Evolutionary conservation across 2,113 vertebrate genomes (phyloP), one percentile per base, ranked within the genome.

Genomic region (Cariama cristata): DNA sequence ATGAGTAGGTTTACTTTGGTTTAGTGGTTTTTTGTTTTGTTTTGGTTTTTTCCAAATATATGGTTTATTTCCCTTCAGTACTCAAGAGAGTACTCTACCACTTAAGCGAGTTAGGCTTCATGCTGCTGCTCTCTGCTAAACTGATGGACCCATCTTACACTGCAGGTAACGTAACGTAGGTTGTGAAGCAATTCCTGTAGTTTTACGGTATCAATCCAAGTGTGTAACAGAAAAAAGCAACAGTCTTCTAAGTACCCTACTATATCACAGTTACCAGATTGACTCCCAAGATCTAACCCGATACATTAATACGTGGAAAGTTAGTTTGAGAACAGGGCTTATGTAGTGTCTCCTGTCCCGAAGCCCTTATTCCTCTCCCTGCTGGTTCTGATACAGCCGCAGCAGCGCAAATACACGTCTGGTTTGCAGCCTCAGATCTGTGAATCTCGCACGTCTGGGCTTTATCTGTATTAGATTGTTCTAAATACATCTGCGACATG

Each of bases 101-200:
- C 62, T 68, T 38, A 33, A 79, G 69, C 1, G 11, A 30, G 74
- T 55, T 45, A 73, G 62, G 58, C 86, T 67, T 66, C 0, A 5
- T 86, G 74, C 55, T 58, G 92, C 79, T 88, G 83, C 64, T 88
- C 45, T 24, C 75, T 75, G 90, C 79, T 91, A 60, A 4, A 4
- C 85, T 66, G 33, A 84, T 33, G 9, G 22, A 58, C 86, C 94
- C 80, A 20, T 87, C 80, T 74, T 28, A 16, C 10, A 26, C 56
- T 2, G 0, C 63, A 66, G 76, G 45, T 76, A 28, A 24, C 1
- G 0, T 50, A n/a, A 49, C 3, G 1, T 28, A 49, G 18, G 23
- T 50, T 88, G 60, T 53, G 66, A 68, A 82, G 53, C 45, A 18
- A 8, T 35, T 94, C 75, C 60, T 82, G 60, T 28, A 56, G 77